Evolutionary conservation across 2,888 invertebrate species (phyloP).

Genomic region (Chrysopilus asiliformis): DNA sequence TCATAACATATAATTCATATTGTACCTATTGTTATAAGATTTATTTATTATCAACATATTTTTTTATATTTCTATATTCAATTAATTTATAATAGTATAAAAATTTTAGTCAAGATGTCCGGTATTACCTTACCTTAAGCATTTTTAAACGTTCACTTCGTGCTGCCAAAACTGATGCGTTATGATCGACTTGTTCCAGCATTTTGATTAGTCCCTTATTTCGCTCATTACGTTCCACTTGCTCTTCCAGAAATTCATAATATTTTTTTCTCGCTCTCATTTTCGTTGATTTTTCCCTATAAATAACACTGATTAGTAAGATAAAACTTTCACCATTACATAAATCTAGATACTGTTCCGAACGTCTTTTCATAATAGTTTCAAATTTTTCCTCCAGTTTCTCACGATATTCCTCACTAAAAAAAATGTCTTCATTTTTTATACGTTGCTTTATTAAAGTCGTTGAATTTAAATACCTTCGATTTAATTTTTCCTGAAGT

Average conservation of each 20-base stretch:
- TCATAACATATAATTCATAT: constrained; percentile 34
- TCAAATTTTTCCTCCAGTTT: constrained; percentile 42
- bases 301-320: neutral
- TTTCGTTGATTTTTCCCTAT: constrained; percentile 27
- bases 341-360: constrained; percentile 37
- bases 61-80: too few species aligned
- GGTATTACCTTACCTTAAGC: constrained; percentile 36
- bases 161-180: constrained; percentile 41
- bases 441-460: too few species aligned
- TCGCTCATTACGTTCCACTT: constrained; percentile 42
- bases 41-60: too few species aligned
- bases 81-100: too few species aligned
- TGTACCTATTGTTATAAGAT: too few species aligned
- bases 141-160: constrained; percentile 45
- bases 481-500: constrained; percentile 31
- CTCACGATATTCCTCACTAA: constrained; percentile 41
- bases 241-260: constrained; percentile 41
- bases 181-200: constrained; percentile 44
- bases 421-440: too few species aligned
- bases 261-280: constrained; percentile 29
- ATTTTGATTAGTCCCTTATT: constrained; percentile 44
- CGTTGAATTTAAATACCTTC: too few species aligned
- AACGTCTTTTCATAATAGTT: constrained; percentile 38
- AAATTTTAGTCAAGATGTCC: neutral
- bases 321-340: neutral